A percentile compares a stretch with the other conserved stretches of the same genome.
These are phyloP conservation scores for Epirrita christyi DNA, from an alignment of 2,888 invertebrate species.

Conservation along the genomic window DNA sequence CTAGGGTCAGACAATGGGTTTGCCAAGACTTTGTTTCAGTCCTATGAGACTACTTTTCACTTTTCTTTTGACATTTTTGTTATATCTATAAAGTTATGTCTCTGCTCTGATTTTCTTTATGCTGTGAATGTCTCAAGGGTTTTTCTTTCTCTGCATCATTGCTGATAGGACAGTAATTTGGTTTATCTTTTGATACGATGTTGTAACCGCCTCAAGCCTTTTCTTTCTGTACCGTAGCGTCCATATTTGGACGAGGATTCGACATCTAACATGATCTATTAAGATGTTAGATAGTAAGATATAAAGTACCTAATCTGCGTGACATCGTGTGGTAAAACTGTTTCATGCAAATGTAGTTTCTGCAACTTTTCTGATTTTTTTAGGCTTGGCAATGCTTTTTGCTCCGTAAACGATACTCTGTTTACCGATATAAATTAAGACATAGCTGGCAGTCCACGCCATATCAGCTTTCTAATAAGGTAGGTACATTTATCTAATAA, in stretches of 20 bases:
- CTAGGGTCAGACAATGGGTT: conserved; percentile 39
- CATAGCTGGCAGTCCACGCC: background rate
- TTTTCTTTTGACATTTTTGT: background rate
- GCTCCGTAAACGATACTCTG: background rate
- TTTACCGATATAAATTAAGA: conserved; percentile 7
- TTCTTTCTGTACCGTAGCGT: too few species aligned
- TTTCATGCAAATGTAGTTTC: too few species aligned
- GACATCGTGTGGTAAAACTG: too few species aligned
- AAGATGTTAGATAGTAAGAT: too few species aligned
- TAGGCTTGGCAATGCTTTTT: background rate
- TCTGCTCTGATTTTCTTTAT: background rate
- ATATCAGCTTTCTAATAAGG: conserved; percentile 10
- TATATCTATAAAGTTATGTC: background rate
- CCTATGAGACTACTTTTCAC: background rate
- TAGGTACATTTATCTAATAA: background rate
- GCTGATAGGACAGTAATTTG: background rate
- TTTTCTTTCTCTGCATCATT: background rate
- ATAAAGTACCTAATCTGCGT: too few species aligned
- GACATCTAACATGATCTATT: too few species aligned
- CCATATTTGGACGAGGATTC: too few species aligned
- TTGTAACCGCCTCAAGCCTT: too few species aligned
- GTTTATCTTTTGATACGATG: conserved; percentile 8
- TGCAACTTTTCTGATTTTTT: too few species aligned
- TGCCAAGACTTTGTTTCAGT: conserved; percentile 34
- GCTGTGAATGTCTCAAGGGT: background rate